A percentile compares a stretch with the other conserved stretches of the same genome.
Conservation (phyloP, 2,797 vertebrate species). For the Crenichthys baileyi region DNA sequence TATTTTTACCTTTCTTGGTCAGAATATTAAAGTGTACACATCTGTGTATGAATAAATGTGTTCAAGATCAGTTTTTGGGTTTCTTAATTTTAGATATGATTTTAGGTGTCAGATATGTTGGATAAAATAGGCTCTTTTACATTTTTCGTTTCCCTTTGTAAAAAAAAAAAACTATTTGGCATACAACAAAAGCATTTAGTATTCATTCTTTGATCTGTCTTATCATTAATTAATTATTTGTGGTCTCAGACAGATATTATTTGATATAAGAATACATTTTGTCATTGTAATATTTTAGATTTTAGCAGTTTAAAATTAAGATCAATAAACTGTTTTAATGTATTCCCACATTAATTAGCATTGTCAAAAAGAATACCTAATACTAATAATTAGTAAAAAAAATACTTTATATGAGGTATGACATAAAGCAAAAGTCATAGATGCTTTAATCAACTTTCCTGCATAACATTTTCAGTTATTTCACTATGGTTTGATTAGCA, state of each 20-base stretch:
- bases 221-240: neutral
- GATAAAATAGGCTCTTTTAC: neutral
- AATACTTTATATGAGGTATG: no score
- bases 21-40: neutral
- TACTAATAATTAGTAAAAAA: neutral
- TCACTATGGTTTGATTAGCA: constrained; percentile 50
- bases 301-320: neutral
- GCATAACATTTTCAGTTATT: constrained; percentile 32
- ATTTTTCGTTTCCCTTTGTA: neutral
- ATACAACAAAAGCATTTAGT: neutral
- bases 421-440: constrained; percentile 5
- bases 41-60: neutral
- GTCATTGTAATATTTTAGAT: neutral
- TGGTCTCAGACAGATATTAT: neutral
- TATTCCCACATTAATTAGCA: neutral
- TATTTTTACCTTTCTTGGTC: neutral
- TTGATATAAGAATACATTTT: neutral
- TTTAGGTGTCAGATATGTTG: neutral
- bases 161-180: neutral
- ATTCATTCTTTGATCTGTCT: neutral
- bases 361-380: neutral
- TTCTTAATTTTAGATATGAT: neutral
- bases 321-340: neutral
- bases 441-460: constrained; percentile 8
- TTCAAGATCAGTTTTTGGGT: neutral